Percentiles rank a stretch among this genome's conserved stretches.
Evolutionary conservation across 2,888 invertebrate genomes (phyloP).

Genomic region (Leucoptera coffeella): DNA sequence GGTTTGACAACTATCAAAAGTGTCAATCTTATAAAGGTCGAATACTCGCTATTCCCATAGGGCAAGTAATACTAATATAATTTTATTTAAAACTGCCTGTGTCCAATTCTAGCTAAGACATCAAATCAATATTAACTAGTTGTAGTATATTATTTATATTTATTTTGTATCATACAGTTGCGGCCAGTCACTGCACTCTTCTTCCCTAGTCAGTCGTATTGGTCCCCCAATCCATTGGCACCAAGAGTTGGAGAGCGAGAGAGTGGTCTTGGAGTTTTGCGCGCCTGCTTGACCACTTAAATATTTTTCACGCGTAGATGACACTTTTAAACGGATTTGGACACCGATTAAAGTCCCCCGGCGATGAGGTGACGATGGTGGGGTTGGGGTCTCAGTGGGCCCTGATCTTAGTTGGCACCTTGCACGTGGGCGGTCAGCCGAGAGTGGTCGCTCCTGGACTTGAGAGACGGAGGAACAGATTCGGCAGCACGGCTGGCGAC

Average conservation of each 20-base stretch:
- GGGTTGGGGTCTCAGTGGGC: slow-evolving; percentile 1
- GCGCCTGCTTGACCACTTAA: slow-evolving; percentile 4
- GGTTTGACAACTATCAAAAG: no score
- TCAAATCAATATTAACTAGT: no score
- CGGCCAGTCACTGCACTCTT: slow-evolving; percentile 1
- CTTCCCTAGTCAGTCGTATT: not conserved
- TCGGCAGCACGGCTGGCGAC: slow-evolving; percentile 6
- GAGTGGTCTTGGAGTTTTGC: slow-evolving; percentile 2
- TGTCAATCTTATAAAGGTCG: no score
- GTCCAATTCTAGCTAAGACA: no score
- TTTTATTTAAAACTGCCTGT: no score
- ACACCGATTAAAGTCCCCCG: slow-evolving; percentile 1
- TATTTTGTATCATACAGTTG: no score
- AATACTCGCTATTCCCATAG: no score
- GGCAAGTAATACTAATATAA: no score
- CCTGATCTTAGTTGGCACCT: slow-evolving; percentile 4
- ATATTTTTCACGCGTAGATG: slow-evolving; percentile 2
- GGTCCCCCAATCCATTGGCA: no score
- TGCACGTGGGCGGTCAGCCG: slow-evolving; percentile 6
- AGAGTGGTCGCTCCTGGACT: slow-evolving; percentile 8
- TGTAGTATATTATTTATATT: no score
- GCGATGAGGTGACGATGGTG: not conserved
- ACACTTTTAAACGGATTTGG: slow-evolving; percentile 1
- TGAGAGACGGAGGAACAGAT: slow-evolving; percentile 3
- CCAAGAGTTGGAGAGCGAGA: slow-evolving; percentile 1